phyloP scores from a whole-genome alignment of 2,888 invertebrate species.

The Plusia festucae region DNA sequence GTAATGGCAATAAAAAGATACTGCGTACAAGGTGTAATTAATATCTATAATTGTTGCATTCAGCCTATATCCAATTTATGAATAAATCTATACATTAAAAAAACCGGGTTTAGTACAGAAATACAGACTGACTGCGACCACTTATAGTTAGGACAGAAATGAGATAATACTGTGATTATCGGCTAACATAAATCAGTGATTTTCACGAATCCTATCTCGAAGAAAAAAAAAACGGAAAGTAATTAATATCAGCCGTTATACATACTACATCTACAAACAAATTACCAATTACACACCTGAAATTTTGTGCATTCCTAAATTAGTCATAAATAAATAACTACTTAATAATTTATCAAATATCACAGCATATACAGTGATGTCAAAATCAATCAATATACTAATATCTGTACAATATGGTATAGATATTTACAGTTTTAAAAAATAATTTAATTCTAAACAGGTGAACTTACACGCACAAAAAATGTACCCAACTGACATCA shows the following conservation, averaged over 20 bases:
- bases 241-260: neutral
- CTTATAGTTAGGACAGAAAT: too few relatives aligned
- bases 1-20: constrained; percentile 36
- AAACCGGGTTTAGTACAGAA: too few relatives aligned
- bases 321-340: constrained; percentile 36
- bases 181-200: too few relatives aligned
- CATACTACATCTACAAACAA: constrained; percentile 26
- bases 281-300: constrained; percentile 22
- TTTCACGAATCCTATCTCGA: neutral
- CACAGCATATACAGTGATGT: constrained; percentile 57
- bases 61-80: neutral
- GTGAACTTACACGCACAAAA: neutral
- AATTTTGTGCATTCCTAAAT: constrained; percentile 48
- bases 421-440: neutral
- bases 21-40: too few relatives aligned
- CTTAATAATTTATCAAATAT: constrained; percentile 57
- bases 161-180: too few relatives aligned
- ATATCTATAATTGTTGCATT: neutral
- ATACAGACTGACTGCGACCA: too few relatives aligned
- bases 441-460: neutral
- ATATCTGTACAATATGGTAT: neutral
- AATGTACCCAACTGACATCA: too few relatives aligned
- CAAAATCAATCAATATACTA: constrained; percentile 6
- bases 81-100: neutral
- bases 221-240: neutral